phyloP scores from a whole-genome alignment of 2,888 invertebrate species.

The Morpho deidamia region DNA sequence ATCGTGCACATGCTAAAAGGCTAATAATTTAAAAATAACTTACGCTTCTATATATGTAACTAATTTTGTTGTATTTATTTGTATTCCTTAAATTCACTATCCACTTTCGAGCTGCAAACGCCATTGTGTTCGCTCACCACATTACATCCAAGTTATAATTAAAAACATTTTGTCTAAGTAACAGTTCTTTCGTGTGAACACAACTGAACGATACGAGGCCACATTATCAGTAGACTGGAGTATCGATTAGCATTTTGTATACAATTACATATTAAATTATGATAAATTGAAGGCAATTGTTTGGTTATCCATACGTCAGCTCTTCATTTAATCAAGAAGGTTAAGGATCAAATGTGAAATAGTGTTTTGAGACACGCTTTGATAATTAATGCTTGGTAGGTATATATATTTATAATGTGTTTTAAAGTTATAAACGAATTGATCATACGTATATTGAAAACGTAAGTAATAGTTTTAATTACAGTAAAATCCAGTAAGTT shows the following conservation, averaged over 20 bases:
- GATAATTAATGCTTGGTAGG: neutral
- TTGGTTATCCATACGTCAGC: constrained; percentile 29
- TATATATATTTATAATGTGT: neutral
- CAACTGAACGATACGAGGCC: constrained; percentile 53
- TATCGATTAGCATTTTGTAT: constrained; percentile 58
- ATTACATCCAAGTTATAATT: constrained; percentile 7
- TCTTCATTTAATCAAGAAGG: constrained; percentile 26
- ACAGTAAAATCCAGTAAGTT: too few relatives aligned
- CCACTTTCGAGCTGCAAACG: constrained; percentile 53
- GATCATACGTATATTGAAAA: too few relatives aligned
- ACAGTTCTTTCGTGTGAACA: constrained; percentile 11
- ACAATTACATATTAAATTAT: constrained; percentile 27
- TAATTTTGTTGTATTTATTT: constrained; percentile 43
- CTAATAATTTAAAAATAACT: constrained; percentile 34
- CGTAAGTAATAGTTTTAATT: too few relatives aligned
- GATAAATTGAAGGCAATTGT: constrained; percentile 39
- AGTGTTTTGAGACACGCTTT: neutral
- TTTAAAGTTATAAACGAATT: neutral
- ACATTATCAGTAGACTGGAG: constrained; percentile 48
- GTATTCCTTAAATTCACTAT: constrained; percentile 46
- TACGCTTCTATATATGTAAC: constrained; percentile 44
- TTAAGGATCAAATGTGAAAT: constrained; percentile 33
- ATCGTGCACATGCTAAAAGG: neutral
- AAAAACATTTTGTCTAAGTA: constrained; percentile 26
- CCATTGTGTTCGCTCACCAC: constrained; percentile 39